These are phyloP conservation scores for Epistrophe eligans DNA, from an alignment of 2,888 invertebrate genomes.

Conservation along the genomic window DNA sequence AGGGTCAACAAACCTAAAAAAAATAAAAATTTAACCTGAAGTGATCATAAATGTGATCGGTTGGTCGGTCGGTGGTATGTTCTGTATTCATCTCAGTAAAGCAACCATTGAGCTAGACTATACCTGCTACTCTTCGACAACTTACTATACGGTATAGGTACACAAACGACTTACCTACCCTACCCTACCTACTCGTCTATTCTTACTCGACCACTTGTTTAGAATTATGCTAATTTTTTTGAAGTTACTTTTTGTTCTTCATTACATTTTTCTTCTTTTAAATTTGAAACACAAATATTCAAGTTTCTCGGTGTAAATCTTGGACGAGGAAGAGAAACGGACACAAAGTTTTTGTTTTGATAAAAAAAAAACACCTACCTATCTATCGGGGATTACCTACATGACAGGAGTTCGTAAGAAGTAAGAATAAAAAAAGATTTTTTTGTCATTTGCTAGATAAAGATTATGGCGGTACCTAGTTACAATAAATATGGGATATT, in stretches of 20 bases:
- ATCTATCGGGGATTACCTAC: too few relatives aligned
- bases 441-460: too few relatives aligned
- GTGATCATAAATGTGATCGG: slow-evolving; percentile 44
- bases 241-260: not conserved
- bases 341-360: slow-evolving; percentile 5
- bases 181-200: slow-evolving; percentile 4
- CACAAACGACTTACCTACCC: not conserved
- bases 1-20: slow-evolving; percentile 67
- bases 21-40: slow-evolving; percentile 17
- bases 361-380: not conserved
- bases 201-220: slow-evolving; percentile 39
- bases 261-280: slow-evolving; percentile 11
- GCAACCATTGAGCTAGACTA: not conserved
- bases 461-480: too few relatives aligned
- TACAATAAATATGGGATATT: not conserved
- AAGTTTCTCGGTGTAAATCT: slow-evolving; percentile 10
- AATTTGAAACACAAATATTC: not conserved
- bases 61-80: not conserved
- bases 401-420: too few relatives aligned
- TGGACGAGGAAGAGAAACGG: not conserved
- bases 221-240: slow-evolving; percentile 67
- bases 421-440: too few relatives aligned
- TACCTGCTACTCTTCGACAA: slow-evolving; percentile 9
- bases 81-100: slow-evolving; percentile 22
- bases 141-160: too few relatives aligned